Evolutionary conservation across 1,140 invertebrate species (phyloP), one percentile per base, ranked within the genome.

Genomic region (Bombus confusus): DNA sequence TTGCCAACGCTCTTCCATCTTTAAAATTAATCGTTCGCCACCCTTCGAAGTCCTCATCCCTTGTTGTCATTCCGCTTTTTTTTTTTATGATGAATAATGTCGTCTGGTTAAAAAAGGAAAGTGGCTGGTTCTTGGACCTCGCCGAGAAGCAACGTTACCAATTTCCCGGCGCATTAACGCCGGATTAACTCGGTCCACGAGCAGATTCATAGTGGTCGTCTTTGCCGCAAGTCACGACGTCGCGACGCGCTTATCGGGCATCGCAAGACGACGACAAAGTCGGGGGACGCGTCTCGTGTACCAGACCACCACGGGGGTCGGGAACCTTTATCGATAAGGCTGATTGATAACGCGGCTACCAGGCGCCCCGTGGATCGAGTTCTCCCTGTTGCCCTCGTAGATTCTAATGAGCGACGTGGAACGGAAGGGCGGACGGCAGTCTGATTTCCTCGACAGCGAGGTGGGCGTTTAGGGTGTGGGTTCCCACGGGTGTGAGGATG

Each of bases 101-200:
- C 57, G n/a, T 62, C 18, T 52, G 1, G 8, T 34, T 1, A 66
- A 62, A 31, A 34, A 37, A 79, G 47, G 39, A 83, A 37, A 69
- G 76, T 39, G 66, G 39, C 43, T 71, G 31, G 6, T n/a, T 3
- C 39, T 10, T 18, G 39, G 39, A 72, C 75, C 64, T 43, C 64
- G 43, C 13, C 64, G 37, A 59, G 41, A 57, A 72, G 64, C 76
- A 79, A 80, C 83, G 28, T 85, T 72, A 78, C 83, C 83, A 85
- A 85, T 85, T 85, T 85, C 83, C 68, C 83, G 68, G 68, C 68
- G 83, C 83, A 80, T 85, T 85, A 85, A 80, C 83, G 83, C 68
- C 25, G 83, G 41, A 85, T 85, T 80, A 80, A 85, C 68, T 47
- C 34, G 76, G 76, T 57, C 31, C 75, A 47, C 37, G n/a, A 37